These are phyloP conservation scores for Hypena proboscidalis DNA, from an alignment of 2,888 invertebrate species.

Conservation along the genomic window DNA sequence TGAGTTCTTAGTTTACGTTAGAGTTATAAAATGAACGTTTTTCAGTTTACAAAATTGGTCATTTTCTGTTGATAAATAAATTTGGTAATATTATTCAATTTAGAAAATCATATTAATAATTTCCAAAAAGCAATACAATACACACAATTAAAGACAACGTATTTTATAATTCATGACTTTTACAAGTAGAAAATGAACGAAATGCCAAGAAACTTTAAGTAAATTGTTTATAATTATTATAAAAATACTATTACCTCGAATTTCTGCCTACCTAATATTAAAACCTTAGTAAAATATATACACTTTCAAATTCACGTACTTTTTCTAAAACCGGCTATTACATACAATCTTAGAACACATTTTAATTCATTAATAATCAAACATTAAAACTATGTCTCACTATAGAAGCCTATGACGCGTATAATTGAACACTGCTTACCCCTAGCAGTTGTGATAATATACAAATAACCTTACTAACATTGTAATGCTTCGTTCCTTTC, in stretches of 20 bases:
- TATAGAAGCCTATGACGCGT: slow-evolving; percentile 11
- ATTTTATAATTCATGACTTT: too few species aligned
- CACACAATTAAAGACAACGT: too few species aligned
- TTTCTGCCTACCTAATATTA: slow-evolving; percentile 2
- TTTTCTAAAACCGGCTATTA: slow-evolving; percentile 13
- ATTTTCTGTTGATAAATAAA: slow-evolving; percentile 1
- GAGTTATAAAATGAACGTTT: slow-evolving; percentile 12
- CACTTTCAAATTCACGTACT: slow-evolving; percentile 17
- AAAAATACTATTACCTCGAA: background rate
- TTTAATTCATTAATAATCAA: slow-evolving; percentile 9
- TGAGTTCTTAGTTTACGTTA: background rate
- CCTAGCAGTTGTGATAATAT: slow-evolving; percentile 23
- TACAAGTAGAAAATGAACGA: too few species aligned
- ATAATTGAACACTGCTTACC: slow-evolving; percentile 29
- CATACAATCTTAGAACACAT: slow-evolving; percentile 13
- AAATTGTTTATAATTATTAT: too few species aligned
- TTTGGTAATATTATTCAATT: background rate
- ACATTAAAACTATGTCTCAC: slow-evolving; percentile 11
- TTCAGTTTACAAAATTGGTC: slow-evolving; percentile 16
- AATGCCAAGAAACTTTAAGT: too few species aligned
- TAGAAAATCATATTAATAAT: too few species aligned
- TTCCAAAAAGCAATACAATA: too few species aligned
- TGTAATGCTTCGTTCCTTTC: too few species aligned
- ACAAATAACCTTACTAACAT: slow-evolving; percentile 14
- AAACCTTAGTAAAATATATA: slow-evolving; percentile 22